Conservation (phyloP, 2,888 invertebrate genomes). For the Andrena minutula region DNA sequence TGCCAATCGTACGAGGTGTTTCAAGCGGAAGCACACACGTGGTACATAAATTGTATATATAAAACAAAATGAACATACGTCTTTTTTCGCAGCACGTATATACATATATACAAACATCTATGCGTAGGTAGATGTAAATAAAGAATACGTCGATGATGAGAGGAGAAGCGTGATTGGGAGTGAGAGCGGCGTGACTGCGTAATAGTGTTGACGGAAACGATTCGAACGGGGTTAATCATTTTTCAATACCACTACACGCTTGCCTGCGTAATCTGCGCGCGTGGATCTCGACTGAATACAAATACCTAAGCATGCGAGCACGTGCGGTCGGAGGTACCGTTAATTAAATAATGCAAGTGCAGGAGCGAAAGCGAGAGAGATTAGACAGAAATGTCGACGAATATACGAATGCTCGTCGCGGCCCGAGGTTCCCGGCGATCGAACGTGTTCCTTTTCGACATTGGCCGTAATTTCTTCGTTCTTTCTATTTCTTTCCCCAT, state of each 20-base stretch:
- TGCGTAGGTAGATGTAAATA: slow-evolving; percentile 75
- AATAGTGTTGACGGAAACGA: slow-evolving; percentile 43
- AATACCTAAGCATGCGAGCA: slow-evolving; percentile 33
- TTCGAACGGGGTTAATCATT: slow-evolving; percentile 65
- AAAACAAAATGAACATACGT: slow-evolving; percentile 46
- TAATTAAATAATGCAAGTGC: slow-evolving; percentile 34
- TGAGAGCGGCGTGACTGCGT: slow-evolving; percentile 20
- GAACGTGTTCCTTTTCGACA: slow-evolving; percentile 28
- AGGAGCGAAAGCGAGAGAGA: neutral
- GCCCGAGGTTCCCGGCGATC: slow-evolving; percentile 61
- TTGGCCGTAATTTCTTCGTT: slow-evolving; percentile 21
- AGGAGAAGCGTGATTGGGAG: slow-evolving; percentile 22
- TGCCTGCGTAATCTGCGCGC: slow-evolving; percentile 71
- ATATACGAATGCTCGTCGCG: slow-evolving; percentile 38
- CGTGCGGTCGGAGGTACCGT: slow-evolving; percentile 39
- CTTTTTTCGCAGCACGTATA: slow-evolving; percentile 66
- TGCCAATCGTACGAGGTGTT: slow-evolving; percentile 81
- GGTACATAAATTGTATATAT: slow-evolving; percentile 64
- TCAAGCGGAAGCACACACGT: slow-evolving; percentile 55
- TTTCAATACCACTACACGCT: slow-evolving; percentile 76
- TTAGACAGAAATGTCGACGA: slow-evolving; percentile 23
- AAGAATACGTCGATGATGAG: slow-evolving; percentile 27
- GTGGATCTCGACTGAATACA: slow-evolving; percentile 58
- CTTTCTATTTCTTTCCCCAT: neutral
- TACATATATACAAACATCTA: slow-evolving; percentile 58